Evolutionary conservation across 1,140 invertebrate species (phyloP).

Genomic region (Panulirus ornatus): DNA sequence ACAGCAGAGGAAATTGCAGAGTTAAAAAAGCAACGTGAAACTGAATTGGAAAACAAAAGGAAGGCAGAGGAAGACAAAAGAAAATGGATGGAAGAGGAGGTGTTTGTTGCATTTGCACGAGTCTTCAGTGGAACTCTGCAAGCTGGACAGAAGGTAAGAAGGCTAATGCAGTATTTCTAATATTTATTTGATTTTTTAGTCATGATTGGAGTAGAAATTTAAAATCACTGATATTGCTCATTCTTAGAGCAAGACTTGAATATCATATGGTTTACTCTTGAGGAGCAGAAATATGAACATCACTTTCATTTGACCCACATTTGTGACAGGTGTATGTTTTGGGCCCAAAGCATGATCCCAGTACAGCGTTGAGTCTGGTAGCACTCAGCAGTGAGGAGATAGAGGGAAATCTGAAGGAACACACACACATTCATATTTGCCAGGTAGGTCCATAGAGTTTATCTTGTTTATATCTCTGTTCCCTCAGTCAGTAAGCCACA

Average conservation of each 20-base stretch:
- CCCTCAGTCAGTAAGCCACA: neutral
- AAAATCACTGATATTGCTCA: neutral
- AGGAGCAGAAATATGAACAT: too few species aligned
- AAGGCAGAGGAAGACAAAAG: constrained; percentile 77
- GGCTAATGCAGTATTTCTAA: neutral
- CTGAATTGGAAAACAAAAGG: constrained; percentile 75
- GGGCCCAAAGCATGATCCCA: constrained; percentile 93
- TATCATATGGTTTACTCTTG: too few species aligned
- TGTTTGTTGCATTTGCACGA: constrained; percentile 95
- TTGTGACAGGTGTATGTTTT: constrained; percentile 85
- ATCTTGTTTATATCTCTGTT: constrained; percentile 76
- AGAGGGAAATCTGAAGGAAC: constrained; percentile 51
- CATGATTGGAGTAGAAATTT: neutral
- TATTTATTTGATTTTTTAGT: too few species aligned
- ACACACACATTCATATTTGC: constrained; percentile 81
- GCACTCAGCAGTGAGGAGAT: constrained; percentile 32
- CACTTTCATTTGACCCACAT: too few species aligned
- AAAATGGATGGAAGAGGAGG: constrained; percentile 81
- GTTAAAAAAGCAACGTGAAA: constrained; percentile 41
- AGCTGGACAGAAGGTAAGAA: constrained; percentile 83
- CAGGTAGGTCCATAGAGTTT: constrained; percentile 65
- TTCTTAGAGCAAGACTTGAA: too few species aligned
- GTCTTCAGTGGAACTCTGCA: constrained; percentile 93
- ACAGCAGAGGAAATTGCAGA: constrained; percentile 46
- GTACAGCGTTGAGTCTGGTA: constrained; percentile 79